Base-by-base conservation (phyloP, 2,797 vertebrate species). In the Monodelphis domestica region DNA sequence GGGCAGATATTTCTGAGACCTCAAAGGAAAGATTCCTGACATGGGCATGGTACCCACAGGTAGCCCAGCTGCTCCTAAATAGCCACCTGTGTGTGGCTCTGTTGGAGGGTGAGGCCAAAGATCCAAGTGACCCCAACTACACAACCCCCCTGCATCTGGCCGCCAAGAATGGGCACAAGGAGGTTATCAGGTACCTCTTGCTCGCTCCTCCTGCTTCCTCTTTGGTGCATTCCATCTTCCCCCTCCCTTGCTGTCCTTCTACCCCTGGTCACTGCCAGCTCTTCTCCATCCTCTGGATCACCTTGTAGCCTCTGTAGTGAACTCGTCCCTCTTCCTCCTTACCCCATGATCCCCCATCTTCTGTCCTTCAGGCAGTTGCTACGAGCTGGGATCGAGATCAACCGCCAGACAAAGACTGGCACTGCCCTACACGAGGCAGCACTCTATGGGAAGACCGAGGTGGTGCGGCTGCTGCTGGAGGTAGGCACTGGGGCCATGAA, bases 371-470 rank as follows among this genome's bases (percentile, higher is more conserved):
- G 99, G 98, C 98, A 99, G 97, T 98, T 99, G 91, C 98, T 99
- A 96, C 99, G 99, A 96, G 99, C 99, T 0, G 99, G 99, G 50
- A 99, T 99, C 0, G 99, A 99, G 98, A 99, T 99, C 98, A 99
- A 99, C 98, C 99, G 99, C 94, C 99, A 99, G 96, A 99, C 99
- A 1, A 99, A 99, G 98, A 99, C 99, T 0, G 99, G 99, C 91
- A 99, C 99, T 0, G 99, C 99, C 0, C 98, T 99, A 63, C 99
- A 99, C 0, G 99, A 99, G 96, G 99, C 99, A 0, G 98, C 99
- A 0, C 99, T 99, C 55, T 99, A 99, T 0, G 99, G 99, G 70
- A 99, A 99, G 96, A 99, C 99, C 0, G 99, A 99, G 95, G 99
- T 99, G 97, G 99, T 99, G 57, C 99, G 99, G 63, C 98, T 99